Conservation (phyloP, 23 tunicate species). For the Styela clava region DNA sequence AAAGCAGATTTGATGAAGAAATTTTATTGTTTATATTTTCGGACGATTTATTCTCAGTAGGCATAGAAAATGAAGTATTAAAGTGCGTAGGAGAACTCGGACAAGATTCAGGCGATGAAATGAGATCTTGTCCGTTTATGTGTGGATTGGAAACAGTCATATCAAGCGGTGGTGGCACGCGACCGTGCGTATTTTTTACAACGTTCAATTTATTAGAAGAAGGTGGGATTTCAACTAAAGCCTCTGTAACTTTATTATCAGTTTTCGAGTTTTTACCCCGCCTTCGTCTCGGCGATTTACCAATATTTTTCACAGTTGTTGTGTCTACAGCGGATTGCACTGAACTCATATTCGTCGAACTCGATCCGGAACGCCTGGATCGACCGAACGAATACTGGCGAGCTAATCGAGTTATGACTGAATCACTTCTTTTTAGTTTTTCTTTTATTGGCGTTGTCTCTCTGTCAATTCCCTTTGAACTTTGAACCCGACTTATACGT, state of each 20-base stretch:
- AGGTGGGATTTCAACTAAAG: neutral
- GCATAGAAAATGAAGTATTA: neutral
- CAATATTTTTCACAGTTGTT: conserved; percentile 1
- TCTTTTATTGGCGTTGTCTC: conserved; percentile 9
- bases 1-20: neutral
- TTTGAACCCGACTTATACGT: neutral
- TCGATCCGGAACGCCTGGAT: conserved; percentile 22
- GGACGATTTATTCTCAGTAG: neutral
- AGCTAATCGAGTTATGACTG: conserved; percentile 19
- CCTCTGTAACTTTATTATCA: neutral
- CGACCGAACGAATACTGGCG: conserved; percentile 23
- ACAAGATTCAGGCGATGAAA: conserved; percentile 5
- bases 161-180: conserved; percentile 1
- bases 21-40: neutral
- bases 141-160: neutral
- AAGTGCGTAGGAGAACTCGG: conserved; percentile 11
- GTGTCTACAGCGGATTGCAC: conserved; percentile 9
- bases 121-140: neutral
- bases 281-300: neutral
- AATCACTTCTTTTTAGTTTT: conserved; percentile 13
- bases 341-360: conserved; percentile 2
- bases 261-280: conserved; percentile 15
- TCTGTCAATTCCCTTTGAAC: neutral
- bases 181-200: neutral
- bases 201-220: neutral